A percentile compares a stretch with the other conserved stretches of the same genome.
phyloP scores from a whole-genome alignment of 2,888 invertebrate genomes.

The Hecatera dysodea region DNA sequence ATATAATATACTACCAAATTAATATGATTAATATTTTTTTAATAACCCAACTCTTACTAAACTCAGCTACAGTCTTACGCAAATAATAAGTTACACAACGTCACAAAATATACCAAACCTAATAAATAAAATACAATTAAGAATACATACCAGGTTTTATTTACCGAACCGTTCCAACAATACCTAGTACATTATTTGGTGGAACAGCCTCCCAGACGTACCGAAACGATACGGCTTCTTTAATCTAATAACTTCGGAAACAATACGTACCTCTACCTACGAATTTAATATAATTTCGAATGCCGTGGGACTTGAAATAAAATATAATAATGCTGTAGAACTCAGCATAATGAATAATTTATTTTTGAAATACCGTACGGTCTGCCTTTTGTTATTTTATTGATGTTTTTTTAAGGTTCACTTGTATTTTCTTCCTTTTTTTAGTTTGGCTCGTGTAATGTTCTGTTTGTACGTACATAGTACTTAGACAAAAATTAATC shows the following conservation, averaged over 20 bases:
- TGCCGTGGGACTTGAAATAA: conserved; percentile 30
- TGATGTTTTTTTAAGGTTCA: conserved; percentile 9
- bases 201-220: conserved; percentile 6
- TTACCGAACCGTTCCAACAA: conserved; percentile 27
- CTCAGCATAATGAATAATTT: conserved; percentile 32
- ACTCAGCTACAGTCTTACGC: no score
- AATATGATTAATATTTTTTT: no score
- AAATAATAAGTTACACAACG: background rate
- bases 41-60: no score
- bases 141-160: conserved; percentile 29
- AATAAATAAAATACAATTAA: conserved; percentile 29
- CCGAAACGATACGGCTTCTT: conserved; percentile 32
- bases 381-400: conserved; percentile 22
- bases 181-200: conserved; percentile 44
- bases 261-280: conserved; percentile 47
- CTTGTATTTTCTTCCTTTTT: conserved; percentile 2
- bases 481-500: no score
- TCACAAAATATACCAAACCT: conserved; percentile 13
- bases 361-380: conserved; percentile 28
- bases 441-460: background rate
- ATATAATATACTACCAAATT: no score
- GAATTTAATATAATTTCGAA: conserved; percentile 53
- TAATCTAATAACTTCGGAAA: conserved; percentile 48
- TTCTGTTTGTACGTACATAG: background rate
- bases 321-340: conserved; percentile 38